Conservation (phyloP, 2,888 invertebrate genomes). For the Acanthococcus lagerstroemiae region DNA sequence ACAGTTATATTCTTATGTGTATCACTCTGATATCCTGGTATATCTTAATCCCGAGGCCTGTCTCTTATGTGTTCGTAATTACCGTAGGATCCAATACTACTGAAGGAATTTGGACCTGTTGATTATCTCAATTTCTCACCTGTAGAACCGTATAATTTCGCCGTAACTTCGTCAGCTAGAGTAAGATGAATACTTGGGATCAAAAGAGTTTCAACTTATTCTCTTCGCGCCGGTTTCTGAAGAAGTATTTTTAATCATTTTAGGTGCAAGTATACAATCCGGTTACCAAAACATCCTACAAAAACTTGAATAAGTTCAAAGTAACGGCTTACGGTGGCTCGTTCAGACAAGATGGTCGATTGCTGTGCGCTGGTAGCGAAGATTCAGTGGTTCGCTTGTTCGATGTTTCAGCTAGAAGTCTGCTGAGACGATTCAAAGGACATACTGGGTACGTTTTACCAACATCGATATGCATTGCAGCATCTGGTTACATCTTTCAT, state of each 20-base stretch:
- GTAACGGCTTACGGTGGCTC: conserved; percentile 76
- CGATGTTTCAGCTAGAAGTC: conserved; percentile 71
- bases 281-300: conserved; percentile 68
- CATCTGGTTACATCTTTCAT: background rate
- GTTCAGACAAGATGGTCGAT: conserved; percentile 68
- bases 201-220: background rate
- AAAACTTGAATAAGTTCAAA: conserved; percentile 71
- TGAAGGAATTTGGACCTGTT: conserved; percentile 87
- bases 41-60: background rate
- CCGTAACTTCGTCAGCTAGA: conserved; percentile 82
- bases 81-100: conserved; percentile 63
- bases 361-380: conserved; percentile 83
- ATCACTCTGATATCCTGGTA: background rate
- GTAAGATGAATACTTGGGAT: conserved; percentile 44
- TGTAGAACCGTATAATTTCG: conserved; percentile 78
- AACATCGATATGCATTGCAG: background rate
- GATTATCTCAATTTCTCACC: conserved; percentile 86
- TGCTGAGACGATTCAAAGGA: conserved; percentile 75
- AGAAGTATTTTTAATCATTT: conserved; percentile 12
- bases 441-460: conserved; percentile 53
- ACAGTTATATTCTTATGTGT: conserved; percentile 9
- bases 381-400: conserved; percentile 79
- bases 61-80: conserved; percentile 38
- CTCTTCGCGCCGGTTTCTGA: background rate
- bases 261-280: conserved; percentile 67